Evolutionary conservation across 2,888 invertebrate species (phyloP).

Genomic region (Polydrusus pterygomalis): DNA sequence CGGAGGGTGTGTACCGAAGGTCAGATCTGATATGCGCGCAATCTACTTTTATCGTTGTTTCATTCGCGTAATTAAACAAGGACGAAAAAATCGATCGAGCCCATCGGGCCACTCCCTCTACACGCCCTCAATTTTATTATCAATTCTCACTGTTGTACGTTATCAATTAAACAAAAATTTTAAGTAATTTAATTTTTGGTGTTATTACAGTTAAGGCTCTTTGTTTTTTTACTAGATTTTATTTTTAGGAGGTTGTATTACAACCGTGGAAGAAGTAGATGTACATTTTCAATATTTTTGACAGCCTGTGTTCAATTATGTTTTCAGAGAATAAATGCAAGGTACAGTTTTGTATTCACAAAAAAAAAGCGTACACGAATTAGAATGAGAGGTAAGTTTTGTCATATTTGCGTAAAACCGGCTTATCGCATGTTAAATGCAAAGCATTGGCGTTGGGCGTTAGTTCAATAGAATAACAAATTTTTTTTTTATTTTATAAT

Average conservation of each 20-base stretch:
- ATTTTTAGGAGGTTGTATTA: slow-evolving; percentile 45
- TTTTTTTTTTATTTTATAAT: too few relatives aligned
- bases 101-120: slow-evolving; percentile 11
- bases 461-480: too few relatives aligned
- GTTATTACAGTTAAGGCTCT: slow-evolving; percentile 63
- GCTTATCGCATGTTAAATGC: too few relatives aligned
- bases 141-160: slow-evolving; percentile 62
- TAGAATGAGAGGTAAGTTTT: too few relatives aligned
- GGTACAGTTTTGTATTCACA: too few relatives aligned
- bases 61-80: neutral
- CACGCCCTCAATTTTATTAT: slow-evolving; percentile 59
- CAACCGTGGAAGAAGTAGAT: slow-evolving; percentile 41
- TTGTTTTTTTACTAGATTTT: slow-evolving; percentile 58
- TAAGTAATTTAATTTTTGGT: slow-evolving; percentile 64
- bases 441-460: too few relatives aligned
- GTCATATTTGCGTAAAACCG: too few relatives aligned
- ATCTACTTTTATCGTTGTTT: neutral
- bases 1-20: neutral
- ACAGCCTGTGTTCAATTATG: neutral
- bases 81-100: neutral
- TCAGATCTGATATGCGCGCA: neutral
- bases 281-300: slow-evolving; percentile 44
- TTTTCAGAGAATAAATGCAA: neutral
- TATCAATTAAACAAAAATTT: slow-evolving; percentile 58
- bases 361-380: too few relatives aligned